These are phyloP conservation scores for Watsonalla cultraria DNA, from an alignment of 2,888 invertebrate genomes.

Conservation along the genomic window DNA sequence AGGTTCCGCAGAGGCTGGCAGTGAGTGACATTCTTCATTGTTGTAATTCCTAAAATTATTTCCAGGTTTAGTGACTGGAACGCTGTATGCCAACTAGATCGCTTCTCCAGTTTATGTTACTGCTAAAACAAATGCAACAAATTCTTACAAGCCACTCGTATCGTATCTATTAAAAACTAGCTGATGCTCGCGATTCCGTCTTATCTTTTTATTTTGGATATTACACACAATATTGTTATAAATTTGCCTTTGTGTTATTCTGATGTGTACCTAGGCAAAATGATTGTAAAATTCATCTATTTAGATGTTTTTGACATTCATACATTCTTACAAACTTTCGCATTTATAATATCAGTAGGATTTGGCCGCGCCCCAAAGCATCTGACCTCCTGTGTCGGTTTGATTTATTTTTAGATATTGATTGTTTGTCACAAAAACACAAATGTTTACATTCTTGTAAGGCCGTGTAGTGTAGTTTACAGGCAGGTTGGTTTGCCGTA, in stretches of 20 bases:
- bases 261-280: too few species aligned
- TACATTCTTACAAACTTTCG: neutral
- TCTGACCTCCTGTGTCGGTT: neutral
- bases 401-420: conserved; percentile 5
- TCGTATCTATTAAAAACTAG: too few species aligned
- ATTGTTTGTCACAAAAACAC: conserved; percentile 14
- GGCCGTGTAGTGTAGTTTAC: conserved; percentile 29
- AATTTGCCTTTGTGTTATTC: too few species aligned
- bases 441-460: conserved; percentile 20
- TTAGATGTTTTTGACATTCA: neutral
- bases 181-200: too few species aligned
- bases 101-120: too few species aligned
- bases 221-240: too few species aligned
- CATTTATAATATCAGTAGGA: neutral
- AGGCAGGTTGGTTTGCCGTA: conserved; percentile 35
- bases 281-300: too few species aligned
- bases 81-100: neutral
- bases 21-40: neutral
- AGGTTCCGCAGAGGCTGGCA: neutral
- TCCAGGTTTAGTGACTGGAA: neutral
- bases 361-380: neutral
- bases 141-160: too few species aligned
- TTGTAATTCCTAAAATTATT: conserved; percentile 1
- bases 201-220: too few species aligned
- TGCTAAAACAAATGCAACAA: too few species aligned